Evolutionary conservation across 2,113 vertebrate genomes (phyloP).

Genomic region (Dissostichus mawsoni): DNA sequence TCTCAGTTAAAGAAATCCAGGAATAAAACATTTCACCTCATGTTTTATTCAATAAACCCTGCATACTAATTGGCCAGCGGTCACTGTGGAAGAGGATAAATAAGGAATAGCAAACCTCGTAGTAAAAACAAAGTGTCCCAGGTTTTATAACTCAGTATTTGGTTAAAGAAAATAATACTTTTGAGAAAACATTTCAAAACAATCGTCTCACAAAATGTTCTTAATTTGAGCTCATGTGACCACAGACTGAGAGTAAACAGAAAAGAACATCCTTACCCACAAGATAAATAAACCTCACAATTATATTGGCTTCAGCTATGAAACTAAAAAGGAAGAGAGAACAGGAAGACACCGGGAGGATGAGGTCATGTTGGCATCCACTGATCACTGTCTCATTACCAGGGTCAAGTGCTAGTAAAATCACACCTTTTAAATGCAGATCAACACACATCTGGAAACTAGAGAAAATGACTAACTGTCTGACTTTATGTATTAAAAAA

Average conservation of each 20-base stretch:
- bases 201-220: background rate
- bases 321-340: conserved; percentile 30
- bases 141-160: background rate
- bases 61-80: background rate
- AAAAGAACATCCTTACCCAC: conserved; percentile 4
- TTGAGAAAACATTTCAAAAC: background rate
- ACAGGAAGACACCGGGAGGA: conserved; percentile 28
- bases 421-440: background rate
- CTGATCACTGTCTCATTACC: conserved; percentile 16
- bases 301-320: conserved; percentile 12
- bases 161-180: background rate
- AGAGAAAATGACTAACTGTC: conserved; percentile 1
- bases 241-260: background rate
- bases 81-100: background rate
- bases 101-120: background rate
- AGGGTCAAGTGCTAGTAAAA: background rate
- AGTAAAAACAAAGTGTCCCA: background rate
- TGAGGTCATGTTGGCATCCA: conserved; percentile 47
- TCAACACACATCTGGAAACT: background rate
- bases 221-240: background rate
- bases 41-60: background rate
- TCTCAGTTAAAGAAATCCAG: too few relatives aligned
- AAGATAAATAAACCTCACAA: background rate
- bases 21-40: background rate
- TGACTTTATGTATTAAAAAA: conserved; percentile 22